These are phyloP conservation scores for Macrotis lagotis DNA, from an alignment of 2,113 vertebrate species.

Conservation along the genomic window DNA sequence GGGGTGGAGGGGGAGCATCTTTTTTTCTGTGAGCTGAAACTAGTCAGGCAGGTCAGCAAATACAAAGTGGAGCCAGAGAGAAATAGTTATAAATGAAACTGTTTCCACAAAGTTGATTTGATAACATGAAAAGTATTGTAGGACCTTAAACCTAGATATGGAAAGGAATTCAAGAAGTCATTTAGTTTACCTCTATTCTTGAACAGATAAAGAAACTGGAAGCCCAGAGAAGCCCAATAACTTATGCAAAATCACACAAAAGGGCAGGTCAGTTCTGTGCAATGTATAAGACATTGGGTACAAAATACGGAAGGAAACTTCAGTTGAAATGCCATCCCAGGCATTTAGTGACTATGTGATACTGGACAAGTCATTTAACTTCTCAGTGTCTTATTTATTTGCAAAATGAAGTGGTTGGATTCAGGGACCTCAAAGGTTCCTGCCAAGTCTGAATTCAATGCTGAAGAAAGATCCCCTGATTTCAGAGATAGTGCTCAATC, in stretches of 20 bases:
- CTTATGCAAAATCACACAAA: not conserved
- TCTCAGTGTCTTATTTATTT: not conserved
- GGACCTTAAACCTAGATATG: not conserved
- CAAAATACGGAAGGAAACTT: not conserved
- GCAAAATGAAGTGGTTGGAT: not conserved
- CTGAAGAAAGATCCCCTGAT: not conserved
- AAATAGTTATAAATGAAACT: not conserved
- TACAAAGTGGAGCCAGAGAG: not conserved
- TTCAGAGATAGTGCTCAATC: not conserved
- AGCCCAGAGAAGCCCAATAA: not conserved
- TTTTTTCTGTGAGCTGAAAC: not conserved
- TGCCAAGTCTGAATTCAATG: not conserved
- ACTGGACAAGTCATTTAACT: not conserved
- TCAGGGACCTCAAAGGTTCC: not conserved
- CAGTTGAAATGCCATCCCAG: not conserved
- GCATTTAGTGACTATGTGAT: not conserved
- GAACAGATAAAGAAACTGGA: slow-evolving; percentile 23
- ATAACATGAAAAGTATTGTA: not conserved
- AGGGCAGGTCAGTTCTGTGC: not conserved
- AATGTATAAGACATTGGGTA: not conserved
- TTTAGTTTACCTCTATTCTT: not conserved
- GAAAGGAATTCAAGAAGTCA: not conserved
- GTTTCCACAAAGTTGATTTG: not conserved
- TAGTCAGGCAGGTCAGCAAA: not conserved
- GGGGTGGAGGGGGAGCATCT: too few relatives aligned